phyloP scores from a whole-genome alignment of 2,113 vertebrate genomes.

The Cyanoderma ruficeps region DNA sequence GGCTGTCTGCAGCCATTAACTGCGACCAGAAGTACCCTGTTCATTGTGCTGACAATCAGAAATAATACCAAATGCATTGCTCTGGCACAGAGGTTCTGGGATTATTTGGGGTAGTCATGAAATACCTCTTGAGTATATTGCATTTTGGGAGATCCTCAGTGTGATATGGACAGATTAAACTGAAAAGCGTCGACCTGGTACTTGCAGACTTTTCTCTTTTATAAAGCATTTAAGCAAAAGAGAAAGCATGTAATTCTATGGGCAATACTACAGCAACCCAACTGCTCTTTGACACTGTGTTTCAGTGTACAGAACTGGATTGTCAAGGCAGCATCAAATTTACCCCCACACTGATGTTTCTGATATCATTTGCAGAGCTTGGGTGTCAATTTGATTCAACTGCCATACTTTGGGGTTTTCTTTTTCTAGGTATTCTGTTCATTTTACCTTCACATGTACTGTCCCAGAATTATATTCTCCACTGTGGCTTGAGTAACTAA shows the following conservation, averaged over 20 bases:
- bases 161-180: neutral
- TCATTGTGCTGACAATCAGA: neutral
- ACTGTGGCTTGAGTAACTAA: neutral
- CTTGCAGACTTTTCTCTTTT: neutral
- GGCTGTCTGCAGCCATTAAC: neutral
- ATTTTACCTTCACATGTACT: neutral
- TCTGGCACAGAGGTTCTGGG: neutral
- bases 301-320: neutral
- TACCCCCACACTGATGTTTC: neutral
- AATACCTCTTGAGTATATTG: neutral
- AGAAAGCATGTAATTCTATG: neutral
- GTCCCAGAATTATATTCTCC: neutral
- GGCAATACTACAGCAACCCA: neutral
- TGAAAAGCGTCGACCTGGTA: neutral
- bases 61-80: neutral
- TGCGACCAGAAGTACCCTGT: neutral
- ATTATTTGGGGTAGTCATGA: neutral
- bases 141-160: neutral
- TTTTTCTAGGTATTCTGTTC: neutral
- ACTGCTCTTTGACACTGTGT: neutral
- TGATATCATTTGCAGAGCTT: neutral
- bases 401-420: neutral
- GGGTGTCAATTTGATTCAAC: neutral
- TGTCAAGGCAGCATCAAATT: neutral
- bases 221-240: neutral